Percentiles rank a stretch among this genome's conserved stretches.
Evolutionary conservation across 2,797 vertebrate genomes (phyloP).

Genomic region (Pampus argenteus): DNA sequence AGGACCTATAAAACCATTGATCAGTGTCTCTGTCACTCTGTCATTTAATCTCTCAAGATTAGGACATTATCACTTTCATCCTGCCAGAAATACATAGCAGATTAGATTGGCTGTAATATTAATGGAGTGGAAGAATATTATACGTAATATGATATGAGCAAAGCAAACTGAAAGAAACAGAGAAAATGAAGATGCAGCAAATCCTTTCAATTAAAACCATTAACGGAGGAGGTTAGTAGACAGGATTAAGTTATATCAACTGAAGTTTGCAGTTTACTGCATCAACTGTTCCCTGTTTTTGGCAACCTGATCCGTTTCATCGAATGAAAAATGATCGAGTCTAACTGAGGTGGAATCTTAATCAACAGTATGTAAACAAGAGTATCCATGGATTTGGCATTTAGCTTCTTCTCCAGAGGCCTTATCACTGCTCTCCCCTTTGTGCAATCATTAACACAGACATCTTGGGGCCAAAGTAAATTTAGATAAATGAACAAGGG

Average conservation of each 20-base stretch:
- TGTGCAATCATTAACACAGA: conserved; percentile 10
- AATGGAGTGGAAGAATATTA: not conserved
- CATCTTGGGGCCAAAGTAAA: conserved; percentile 28
- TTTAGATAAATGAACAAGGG: conserved; percentile 37
- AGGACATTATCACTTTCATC: not conserved
- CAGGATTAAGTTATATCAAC: not conserved
- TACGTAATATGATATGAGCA: not conserved
- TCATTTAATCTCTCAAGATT: not conserved
- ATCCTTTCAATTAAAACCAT: not conserved
- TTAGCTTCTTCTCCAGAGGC: conserved; percentile 34
- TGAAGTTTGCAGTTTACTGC: not conserved
- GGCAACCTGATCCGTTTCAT: conserved; percentile 7
- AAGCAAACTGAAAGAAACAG: not conserved
- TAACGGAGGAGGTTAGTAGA: not conserved
- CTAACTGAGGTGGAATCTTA: conserved; percentile 22
- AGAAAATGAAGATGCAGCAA: not conserved
- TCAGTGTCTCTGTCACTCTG: not conserved
- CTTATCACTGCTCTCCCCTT: conserved; percentile 22
- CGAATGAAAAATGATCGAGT: conserved; percentile 26
- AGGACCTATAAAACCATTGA: not conserved
- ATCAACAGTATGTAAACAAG: conserved; percentile 39
- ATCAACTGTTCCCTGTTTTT: conserved; percentile 15
- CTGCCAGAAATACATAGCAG: not conserved
- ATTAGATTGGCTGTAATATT: not conserved
- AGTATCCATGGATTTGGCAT: conserved; percentile 16